Conservation (phyloP, 2,797 vertebrate genomes). For the Eulemur mongoz region DNA sequence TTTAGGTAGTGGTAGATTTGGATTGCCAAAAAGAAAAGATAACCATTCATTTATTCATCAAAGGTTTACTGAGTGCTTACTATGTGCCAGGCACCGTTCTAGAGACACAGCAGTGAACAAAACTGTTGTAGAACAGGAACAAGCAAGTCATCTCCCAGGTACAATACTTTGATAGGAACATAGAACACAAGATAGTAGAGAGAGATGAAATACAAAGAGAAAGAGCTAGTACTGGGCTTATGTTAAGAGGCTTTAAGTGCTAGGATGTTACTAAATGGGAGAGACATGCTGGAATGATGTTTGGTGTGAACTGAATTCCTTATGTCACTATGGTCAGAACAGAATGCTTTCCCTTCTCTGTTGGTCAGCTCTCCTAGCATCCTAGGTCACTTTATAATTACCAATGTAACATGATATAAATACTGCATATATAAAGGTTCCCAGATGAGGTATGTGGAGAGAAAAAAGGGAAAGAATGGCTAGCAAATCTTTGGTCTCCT, state of each 20-base stretch:
- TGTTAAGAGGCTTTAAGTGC: not conserved
- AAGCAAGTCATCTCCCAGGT: not conserved
- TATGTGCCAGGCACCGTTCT: not conserved
- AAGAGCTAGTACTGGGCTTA: not conserved
- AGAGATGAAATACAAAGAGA: not conserved
- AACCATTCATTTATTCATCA: not conserved
- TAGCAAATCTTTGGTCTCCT: not conserved
- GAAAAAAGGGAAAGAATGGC: not conserved
- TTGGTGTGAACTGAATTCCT: not conserved
- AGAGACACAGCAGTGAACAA: not conserved
- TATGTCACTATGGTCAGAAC: not conserved
- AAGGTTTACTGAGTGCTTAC: not conserved
- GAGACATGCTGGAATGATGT: not conserved
- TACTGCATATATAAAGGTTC: not conserved
- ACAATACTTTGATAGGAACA: not conserved
- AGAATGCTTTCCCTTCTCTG: not conserved
- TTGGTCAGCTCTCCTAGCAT: not conserved
- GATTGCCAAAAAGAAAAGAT: constrained; percentile 21
- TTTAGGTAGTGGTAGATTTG: not conserved
- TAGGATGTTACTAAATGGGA: not conserved
- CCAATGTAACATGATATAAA: not conserved
- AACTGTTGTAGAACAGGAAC: not conserved
- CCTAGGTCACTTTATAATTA: not conserved
- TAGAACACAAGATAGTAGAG: not conserved
- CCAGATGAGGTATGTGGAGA: not conserved